Percentiles rank a stretch among this genome's conserved stretches.
Conservation (phyloP, 1,140 invertebrate genomes). For the Drosophila eugracilis region DNA sequence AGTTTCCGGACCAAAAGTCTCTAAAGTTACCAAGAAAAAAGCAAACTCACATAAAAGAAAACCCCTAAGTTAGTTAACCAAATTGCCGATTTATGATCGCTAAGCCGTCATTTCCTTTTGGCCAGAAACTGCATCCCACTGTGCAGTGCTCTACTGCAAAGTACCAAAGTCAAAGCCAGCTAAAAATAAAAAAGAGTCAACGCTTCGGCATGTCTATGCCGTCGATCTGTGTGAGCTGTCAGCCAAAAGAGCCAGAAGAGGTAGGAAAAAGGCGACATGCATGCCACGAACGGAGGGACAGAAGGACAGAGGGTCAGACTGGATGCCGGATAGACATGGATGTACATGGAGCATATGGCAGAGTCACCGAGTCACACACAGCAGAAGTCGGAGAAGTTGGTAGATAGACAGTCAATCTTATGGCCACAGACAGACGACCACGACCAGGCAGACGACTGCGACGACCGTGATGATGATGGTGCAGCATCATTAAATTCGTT, state of each 20-base stretch:
- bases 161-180: conserved; percentile 68
- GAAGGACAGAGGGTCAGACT: conserved; percentile 22
- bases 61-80: too few species aligned
- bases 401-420: conserved; percentile 80
- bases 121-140: conserved; percentile 12
- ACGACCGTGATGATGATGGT: conserved; percentile 48
- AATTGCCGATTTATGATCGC: too few species aligned
- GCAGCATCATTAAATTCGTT: conserved; percentile 80
- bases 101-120: background rate
- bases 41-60: too few species aligned
- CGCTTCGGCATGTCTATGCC: conserved; percentile 76
- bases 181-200: conserved; percentile 83
- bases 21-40: too few species aligned
- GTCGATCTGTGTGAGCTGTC: conserved; percentile 54
- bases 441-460: conserved; percentile 47
- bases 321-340: conserved; percentile 31
- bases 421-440: conserved; percentile 65
- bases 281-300: conserved; percentile 44
- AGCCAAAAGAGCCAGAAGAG: conserved; percentile 11
- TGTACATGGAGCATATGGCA: conserved; percentile 71
- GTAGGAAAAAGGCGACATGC: conserved; percentile 69
- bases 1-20: too few species aligned
- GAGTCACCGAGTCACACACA: conserved; percentile 16
- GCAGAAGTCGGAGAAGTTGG: conserved; percentile 30
- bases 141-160: conserved; percentile 30